Evolutionary conservation across 1,140 invertebrate genomes (phyloP), one percentile per base, ranked within the genome.

Genomic region (Leptoteleia sp.): DNA sequence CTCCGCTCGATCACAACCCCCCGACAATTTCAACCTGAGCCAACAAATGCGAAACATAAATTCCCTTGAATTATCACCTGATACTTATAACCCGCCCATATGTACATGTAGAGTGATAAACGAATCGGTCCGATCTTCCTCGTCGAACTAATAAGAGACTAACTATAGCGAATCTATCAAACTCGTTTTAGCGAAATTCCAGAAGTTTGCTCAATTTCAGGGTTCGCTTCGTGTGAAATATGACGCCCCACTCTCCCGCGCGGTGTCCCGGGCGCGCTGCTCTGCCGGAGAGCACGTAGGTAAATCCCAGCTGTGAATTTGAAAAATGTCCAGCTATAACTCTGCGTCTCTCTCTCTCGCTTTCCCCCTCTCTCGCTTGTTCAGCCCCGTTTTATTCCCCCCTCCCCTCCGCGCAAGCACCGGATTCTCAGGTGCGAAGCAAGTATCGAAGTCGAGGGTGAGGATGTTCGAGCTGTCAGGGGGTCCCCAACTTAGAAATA

Each of bases 281-380:
- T 62, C 52, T 37, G 47, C 59, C 54, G 27, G 40, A 40, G 57
- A 38, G 78, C 65, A 80, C 81, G 55, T 79, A 85, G 72, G 82
- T 81, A 84, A 83, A 84, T 85, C 83, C 80, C 79, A 79, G 67
- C 81, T 78, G 78, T 70, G 78, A 79, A 81, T 81, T 82, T 84
- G 83, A 85, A 79, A 85, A 82, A 84, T 85, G 81, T 75, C 52
- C 31, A 61, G 67, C 68, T 80, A 80, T 83, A 83, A 83, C 59
- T 85, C 79, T 81, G 31, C 40, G 16, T 57, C 31, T 42, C 61
- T 50, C 48, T 55, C 42, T 8, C 43, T 67, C 27, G 27, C 16
- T 33, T 45, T 3, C 47, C 54, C 37, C 12, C n/a, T 61, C 16
- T 27, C n/a, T 35, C 27, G 1, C n/a, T n/a, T n/a, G n/a, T n/a